phyloP scores from a whole-genome alignment of 2,113 vertebrate genomes.

The Leptocoma aspasia region DNA sequence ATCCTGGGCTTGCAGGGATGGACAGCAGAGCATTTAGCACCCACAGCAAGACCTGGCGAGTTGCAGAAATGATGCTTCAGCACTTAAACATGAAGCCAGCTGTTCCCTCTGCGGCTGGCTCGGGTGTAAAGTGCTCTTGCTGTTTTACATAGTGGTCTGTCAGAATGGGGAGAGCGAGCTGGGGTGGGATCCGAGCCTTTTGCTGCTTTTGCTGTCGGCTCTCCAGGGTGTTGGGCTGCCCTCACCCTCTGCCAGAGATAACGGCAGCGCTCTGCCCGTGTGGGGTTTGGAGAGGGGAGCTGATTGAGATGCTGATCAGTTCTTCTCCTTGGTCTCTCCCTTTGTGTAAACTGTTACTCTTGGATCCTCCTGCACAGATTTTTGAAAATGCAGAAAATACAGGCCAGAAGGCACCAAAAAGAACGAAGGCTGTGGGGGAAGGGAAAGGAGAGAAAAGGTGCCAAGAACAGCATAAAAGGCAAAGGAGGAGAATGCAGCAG shows the following conservation, averaged over 20 bases:
- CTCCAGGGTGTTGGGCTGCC: background rate
- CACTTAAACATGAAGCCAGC: conserved; percentile 20
- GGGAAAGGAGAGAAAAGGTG: background rate
- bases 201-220: background rate
- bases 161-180: background rate
- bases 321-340: conserved; percentile 7
- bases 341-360: conserved; percentile 48
- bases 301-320: conserved; percentile 34
- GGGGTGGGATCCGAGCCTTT: background rate
- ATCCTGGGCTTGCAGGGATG: background rate
- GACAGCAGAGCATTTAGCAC: background rate
- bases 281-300: background rate
- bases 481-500: background rate
- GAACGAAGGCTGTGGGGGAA: background rate
- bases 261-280: background rate
- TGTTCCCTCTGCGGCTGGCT: background rate
- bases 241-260: background rate
- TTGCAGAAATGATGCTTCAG: conserved; percentile 30
- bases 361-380: conserved; percentile 23
- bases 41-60: background rate
- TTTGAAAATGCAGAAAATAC: background rate
- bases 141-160: conserved; percentile 29
- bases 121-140: background rate
- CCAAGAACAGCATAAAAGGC: conserved; percentile 35
- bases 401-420: conserved; percentile 26